Evolutionary conservation across 2,888 invertebrate species (phyloP).

Genomic region (Notodonta dromedarius): DNA sequence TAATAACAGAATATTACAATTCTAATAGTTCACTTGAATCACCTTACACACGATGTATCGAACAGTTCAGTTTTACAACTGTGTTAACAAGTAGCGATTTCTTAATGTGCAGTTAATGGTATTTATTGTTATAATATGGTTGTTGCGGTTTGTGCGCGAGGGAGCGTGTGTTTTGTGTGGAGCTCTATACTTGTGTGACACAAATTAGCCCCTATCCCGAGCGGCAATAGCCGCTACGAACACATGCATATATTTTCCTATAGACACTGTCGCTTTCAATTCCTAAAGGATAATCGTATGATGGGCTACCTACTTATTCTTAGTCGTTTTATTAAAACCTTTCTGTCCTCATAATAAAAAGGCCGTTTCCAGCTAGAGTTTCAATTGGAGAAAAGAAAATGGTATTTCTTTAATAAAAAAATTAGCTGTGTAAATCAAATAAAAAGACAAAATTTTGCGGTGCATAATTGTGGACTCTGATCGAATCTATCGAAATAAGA

Average conservation of each 20-base stretch:
- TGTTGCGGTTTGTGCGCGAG: conserved; percentile 33
- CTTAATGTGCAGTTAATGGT: conserved; percentile 25
- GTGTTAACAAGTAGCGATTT: conserved; percentile 40
- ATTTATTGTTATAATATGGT: conserved; percentile 26
- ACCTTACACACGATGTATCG: conserved; percentile 27
- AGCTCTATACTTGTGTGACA: conserved; percentile 65
- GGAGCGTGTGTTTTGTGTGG: conserved; percentile 66
- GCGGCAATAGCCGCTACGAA: conserved; percentile 24
- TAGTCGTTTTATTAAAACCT: background rate
- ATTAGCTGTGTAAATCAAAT: no score
- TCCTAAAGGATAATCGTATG: conserved; percentile 13
- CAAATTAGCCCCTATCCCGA: conserved; percentile 48
- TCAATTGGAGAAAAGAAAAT: no score
- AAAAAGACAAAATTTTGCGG: no score
- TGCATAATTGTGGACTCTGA: no score
- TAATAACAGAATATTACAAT: conserved; percentile 9
- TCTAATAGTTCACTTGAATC: conserved; percentile 16
- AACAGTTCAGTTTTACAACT: conserved; percentile 39
- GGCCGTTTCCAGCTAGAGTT: no score
- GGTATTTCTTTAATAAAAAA: no score
- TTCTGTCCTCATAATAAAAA: background rate
- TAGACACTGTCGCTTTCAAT: conserved; percentile 19
- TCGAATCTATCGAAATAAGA: no score
- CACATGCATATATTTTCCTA: conserved; percentile 26
- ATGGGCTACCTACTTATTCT: conserved; percentile 1